A percentile compares a stretch with the other conserved stretches of the same genome.
These are phyloP conservation scores for Cenopis cana DNA, from an alignment of 2,888 invertebrate species.

Conservation along the genomic window DNA sequence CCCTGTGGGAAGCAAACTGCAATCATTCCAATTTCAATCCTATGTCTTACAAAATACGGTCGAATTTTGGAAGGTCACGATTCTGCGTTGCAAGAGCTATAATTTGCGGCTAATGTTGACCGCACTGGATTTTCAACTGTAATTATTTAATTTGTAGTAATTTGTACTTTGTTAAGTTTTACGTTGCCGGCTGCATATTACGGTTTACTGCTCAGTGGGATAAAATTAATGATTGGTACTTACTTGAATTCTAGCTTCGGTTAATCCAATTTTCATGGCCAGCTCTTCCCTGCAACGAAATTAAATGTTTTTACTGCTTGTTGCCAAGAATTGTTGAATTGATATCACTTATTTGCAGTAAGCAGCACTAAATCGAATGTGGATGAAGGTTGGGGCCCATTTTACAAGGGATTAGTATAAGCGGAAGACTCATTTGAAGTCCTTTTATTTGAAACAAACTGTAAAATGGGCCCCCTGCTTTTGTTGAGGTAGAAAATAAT, in stretches of 20 bases:
- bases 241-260: conserved; percentile 98
- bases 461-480: too few relatives aligned
- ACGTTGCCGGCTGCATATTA: conserved; percentile 19
- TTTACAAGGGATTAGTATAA: too few relatives aligned
- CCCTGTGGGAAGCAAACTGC: conserved; percentile 49
- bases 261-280: conserved; percentile 97
- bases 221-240: conserved; percentile 53
- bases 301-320: background rate
- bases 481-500: too few relatives aligned
- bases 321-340: too few relatives aligned
- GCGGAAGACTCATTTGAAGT: too few relatives aligned
- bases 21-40: background rate
- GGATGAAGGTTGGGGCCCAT: too few relatives aligned
- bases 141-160: conserved; percentile 44
- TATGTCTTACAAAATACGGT: background rate
- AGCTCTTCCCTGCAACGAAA: conserved; percentile 94
- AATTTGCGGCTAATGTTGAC: conserved; percentile 41
- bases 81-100: conserved; percentile 32
- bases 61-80: background rate
- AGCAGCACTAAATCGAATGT: too few relatives aligned
- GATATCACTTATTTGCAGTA: too few relatives aligned
- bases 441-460: too few relatives aligned
- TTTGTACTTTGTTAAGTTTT: conserved; percentile 39
- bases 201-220: background rate
- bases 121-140: conserved; percentile 43